Evolutionary conservation across 2,113 vertebrate genomes (phyloP), one percentile per base, ranked within the genome.

Genomic region (Misgurnus mizolepis): DNA sequence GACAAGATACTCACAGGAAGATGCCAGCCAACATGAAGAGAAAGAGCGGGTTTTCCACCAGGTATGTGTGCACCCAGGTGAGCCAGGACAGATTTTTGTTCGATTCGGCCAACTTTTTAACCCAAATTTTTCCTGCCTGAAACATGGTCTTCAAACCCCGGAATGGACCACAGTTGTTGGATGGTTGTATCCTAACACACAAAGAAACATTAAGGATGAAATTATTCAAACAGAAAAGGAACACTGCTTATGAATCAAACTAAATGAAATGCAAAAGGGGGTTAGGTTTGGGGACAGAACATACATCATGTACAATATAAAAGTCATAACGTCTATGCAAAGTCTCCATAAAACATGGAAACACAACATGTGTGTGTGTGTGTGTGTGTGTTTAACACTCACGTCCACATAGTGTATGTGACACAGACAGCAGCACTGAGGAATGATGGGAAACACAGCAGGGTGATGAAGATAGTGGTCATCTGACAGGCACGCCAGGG

Each of bases 401-500:
- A 99, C 98, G 93, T 95, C 98, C 96, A 99, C 86, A 98, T 88
- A 61, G 94, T 95, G 80, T 94, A 97, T 41, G 93, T 95, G 82
- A 96, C 90, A 85, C 95, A 96, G 55, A 98, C 3, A 0, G 95
- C 93, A 0, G 95, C 90, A 0, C 96, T 94, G 67, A 99, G 90
- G 90, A 98, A 99, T n/a, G 93, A 94, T 0, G 98, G 98, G 89
- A 96, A 96, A 87, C 94, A 98, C 58, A 99, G 94, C 22, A 99
- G 93, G 0, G 94, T 94, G 88, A 96, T 91, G 90, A 99, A 99
- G 80, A 95, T 12, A 0, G 95, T 98, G 85, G 88, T 95, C 98
- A 99, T 99, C 84, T 89, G 95, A 7, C 94, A 96, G 0, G 96
- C 96, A 61, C 94, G 91, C 96, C 98, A 99, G 0, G 94, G 95